Percentiles rank a stretch among this genome's conserved stretches.
These are phyloP conservation scores for Phthorimaea operculella DNA, from an alignment of 1,140 invertebrate species.

Conservation along the genomic window DNA sequence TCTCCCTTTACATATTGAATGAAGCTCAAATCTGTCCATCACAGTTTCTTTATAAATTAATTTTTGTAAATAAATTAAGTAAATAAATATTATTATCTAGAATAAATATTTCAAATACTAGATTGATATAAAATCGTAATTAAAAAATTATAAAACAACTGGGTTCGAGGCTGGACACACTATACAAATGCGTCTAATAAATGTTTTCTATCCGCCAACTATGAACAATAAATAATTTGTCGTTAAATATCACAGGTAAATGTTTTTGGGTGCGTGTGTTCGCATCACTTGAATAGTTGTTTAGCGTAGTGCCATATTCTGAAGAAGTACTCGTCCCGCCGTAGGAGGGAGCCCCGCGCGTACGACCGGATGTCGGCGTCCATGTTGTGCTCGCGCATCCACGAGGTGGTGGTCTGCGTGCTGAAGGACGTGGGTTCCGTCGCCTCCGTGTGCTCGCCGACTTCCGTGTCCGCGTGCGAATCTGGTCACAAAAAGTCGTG, in stretches of 20 bases:
- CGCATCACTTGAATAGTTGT: slow-evolving; percentile 73
- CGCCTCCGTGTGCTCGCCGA: slow-evolving; percentile 40
- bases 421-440: slow-evolving; percentile 75
- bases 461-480: slow-evolving; percentile 43
- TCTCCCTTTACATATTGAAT: slow-evolving; percentile 41
- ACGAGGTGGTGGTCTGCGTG: slow-evolving; percentile 92
- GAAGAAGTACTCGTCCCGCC: slow-evolving; percentile 95
- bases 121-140: slow-evolving; percentile 25
- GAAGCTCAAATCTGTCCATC: slow-evolving; percentile 30
- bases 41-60: slow-evolving; percentile 22
- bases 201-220: slow-evolving; percentile 35
- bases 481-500: slow-evolving; percentile 21
- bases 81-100: slow-evolving; percentile 24
- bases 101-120: slow-evolving; percentile 39
- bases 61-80: slow-evolving; percentile 34
- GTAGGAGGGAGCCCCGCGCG: slow-evolving; percentile 81
- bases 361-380: slow-evolving; percentile 92
- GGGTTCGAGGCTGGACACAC: slow-evolving; percentile 25
- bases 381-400: slow-evolving; percentile 91
- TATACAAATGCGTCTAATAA: slow-evolving; percentile 15
- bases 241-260: slow-evolving; percentile 52
- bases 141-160: slow-evolving; percentile 30
- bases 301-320: slow-evolving; percentile 89
- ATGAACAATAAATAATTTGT: slow-evolving; percentile 33
- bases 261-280: slow-evolving; percentile 18